phyloP scores from a whole-genome alignment of 2,113 vertebrate genomes.

The Chionomys nivalis region DNA sequence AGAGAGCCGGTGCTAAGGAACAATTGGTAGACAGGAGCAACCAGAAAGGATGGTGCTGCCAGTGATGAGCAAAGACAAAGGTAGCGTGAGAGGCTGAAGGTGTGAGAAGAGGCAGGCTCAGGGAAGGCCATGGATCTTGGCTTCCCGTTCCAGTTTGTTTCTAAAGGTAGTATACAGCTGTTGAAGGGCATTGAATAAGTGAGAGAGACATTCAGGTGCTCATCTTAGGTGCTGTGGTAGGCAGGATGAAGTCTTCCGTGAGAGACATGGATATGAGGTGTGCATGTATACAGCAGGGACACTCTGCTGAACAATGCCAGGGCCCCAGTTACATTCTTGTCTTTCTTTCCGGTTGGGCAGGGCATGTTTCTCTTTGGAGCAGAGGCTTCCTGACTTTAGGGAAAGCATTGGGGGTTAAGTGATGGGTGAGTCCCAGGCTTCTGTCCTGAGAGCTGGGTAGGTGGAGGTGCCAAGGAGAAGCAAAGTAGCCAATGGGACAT shows the following conservation, averaged over 20 bases:
- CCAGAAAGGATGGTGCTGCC: background rate
- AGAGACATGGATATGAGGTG: background rate
- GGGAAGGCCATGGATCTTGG: background rate
- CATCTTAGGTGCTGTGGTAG: background rate
- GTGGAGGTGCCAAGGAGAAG: background rate
- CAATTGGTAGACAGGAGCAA: background rate
- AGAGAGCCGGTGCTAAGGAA: background rate
- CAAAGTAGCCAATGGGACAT: background rate
- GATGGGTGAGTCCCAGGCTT: background rate
- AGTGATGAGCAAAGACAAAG: rapidly evolving
- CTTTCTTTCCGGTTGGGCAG: too few species aligned
- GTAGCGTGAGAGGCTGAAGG: background rate
- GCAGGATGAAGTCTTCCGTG: background rate
- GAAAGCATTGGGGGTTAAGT: background rate
- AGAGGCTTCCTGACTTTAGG: background rate
- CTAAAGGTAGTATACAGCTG: background rate
- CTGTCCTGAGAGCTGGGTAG: background rate
- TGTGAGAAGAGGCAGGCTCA: background rate
- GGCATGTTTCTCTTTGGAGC: rapidly evolving
- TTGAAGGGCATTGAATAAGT: background rate
- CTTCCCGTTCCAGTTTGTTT: background rate
- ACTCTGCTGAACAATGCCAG: background rate
- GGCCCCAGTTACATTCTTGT: too few species aligned
- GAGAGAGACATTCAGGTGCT: background rate
- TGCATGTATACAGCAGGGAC: background rate